Base-by-base conservation (phyloP, 2,888 invertebrate genomes). In the Seira sanloemensis region DNA sequence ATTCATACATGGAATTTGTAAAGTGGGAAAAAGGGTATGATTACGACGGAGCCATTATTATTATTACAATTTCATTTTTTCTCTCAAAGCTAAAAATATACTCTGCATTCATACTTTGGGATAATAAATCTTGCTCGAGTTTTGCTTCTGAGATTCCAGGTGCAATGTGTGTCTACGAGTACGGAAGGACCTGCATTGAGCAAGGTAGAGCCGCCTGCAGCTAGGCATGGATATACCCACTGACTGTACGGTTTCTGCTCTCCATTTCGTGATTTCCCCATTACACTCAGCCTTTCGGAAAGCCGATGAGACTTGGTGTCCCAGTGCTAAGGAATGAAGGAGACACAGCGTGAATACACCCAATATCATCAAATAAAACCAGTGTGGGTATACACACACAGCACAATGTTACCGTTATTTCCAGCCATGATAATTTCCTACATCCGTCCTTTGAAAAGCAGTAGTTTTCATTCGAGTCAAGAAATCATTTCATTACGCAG, bases 401-500 rank as follows among this genome's bases (percentile, higher is more conserved):
- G n/a, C n/a, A n/a, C 50, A 4, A 12, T 37, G 74, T 72, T 82
- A 37, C 82, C 82, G 82, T 82, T 82, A 82, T 82, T 50, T 50
- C 50, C 50, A 50, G 50, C 50, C 50, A 72, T 5, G 54, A 67
- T 82, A 82, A 82, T 82, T 82, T 82, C 58, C 82, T 72, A 77
- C 82, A 77, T 82, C 82, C 82, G 82, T 81, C 81, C 71, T 67
- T 18, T 23, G n/a, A n/a, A n/a, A n/a, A 37, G 37, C 5, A 7
- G 5, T 37, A 37, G 37, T 37, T 12, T 37, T 12, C 37, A 12
- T 12, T 67, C 26, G 50, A 50, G 50, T 12, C 37, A n/a, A 37
- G 21, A 7, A 23, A 71, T 27, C 72, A 58, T 72, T 82, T 82
- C 72, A 82, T 82, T 76, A 82, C 27, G 37, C 18, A 7, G 7